Evolutionary conservation across 2,113 vertebrate genomes (phyloP).

Genomic region (Fulmarus glacialis): DNA sequence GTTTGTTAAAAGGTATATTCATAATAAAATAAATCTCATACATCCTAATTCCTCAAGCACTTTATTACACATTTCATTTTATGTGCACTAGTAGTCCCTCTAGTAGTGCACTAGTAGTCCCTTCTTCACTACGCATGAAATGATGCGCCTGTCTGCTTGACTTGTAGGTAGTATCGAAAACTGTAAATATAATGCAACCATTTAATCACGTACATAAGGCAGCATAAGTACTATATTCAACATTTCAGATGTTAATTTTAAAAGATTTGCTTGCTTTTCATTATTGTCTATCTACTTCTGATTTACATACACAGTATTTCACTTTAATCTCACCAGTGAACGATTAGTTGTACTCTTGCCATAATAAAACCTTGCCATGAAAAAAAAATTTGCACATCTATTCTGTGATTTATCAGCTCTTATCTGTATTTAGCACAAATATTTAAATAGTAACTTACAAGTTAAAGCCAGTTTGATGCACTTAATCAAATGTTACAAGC

Average conservation of each 20-base stretch:
- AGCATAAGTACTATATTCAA: background rate
- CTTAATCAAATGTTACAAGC: background rate
- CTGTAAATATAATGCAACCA: background rate
- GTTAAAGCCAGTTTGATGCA: background rate
- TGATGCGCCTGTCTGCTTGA: background rate
- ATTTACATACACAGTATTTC: background rate
- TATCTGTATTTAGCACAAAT: background rate
- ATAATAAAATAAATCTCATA: background rate
- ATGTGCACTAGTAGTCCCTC: background rate
- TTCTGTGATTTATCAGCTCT: background rate
- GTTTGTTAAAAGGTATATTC: background rate
- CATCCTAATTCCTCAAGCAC: background rate
- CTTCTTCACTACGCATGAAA: accelerated
- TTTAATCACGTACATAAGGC: background rate
- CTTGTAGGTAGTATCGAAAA: background rate
- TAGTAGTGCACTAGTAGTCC: background rate
- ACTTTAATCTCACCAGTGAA: background rate
- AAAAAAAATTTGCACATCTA: background rate
- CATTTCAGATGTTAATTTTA: background rate
- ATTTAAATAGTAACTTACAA: background rate
- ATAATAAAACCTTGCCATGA: background rate
- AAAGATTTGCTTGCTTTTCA: background rate
- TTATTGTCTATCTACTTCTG: background rate
- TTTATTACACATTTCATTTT: background rate
- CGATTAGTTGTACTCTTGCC: background rate